Base-by-base conservation (phyloP, 2,888 invertebrate species). In the Diarsia brunnea region DNA sequence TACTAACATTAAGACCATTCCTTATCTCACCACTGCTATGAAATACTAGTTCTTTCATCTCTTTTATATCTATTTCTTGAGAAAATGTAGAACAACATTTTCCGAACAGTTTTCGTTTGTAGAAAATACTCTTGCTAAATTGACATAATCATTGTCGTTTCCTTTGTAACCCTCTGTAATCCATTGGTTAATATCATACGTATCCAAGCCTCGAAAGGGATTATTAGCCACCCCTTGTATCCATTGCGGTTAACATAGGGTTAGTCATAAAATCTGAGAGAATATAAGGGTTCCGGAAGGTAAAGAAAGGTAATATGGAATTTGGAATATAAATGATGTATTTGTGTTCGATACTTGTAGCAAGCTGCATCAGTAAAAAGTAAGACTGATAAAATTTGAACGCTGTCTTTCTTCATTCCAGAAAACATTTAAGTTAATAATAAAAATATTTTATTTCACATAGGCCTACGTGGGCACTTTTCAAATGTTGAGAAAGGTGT, bases 181-280 rank as follows among this genome's bases (percentile, higher is more conserved):
- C 70, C 24, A 38, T n/a, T 12, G 61, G 27, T 65, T 58, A 43
- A 78, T 69, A 71, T 69, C 68, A 58, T 43, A 24, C 24, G 31
- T 24, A 31, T 24, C 3, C 14, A 70, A 67, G 38, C 49, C 67
- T 58, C 61, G 24, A 49, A 49, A 73, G 14, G 49, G 63, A 58
- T 63, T 76, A 68, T 63, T 27, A 60, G 16, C 45, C 31, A 60
- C 31, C 78, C 47, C 27, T 69, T 19, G 16, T 24, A 64, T 47
- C 45, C 53, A 1, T 14, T 63, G 70, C 27, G 63, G 72, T 65
- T 65, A 38, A 38, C 11, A 4, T 47, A 14, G 8, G 38, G 51
- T 58, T 53, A 61, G 47, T 49, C 60, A 63, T 49, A 58, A 71
- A 78, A 45, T 55, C 61, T 49, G 14, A 12, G 21, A 65, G 47